phyloP scores from a whole-genome alignment of 2,113 vertebrate species.

The Stigmatopora argus region DNA sequence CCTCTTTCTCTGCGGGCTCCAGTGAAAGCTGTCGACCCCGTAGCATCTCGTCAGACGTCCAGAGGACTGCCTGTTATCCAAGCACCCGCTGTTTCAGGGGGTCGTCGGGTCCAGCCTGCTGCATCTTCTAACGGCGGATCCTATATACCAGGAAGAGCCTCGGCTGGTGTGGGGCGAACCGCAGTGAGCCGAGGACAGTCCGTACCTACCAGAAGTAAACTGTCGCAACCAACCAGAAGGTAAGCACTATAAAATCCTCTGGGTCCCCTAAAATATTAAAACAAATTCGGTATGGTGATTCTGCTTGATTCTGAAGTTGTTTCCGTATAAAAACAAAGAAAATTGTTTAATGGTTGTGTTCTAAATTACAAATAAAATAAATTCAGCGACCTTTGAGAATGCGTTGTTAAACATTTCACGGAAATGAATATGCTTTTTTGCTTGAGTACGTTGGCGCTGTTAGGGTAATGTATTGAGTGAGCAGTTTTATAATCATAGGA shows the following conservation, averaged over 20 bases:
- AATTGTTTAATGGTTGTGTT: not conserved
- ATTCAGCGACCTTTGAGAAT: not conserved
- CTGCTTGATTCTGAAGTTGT: not conserved
- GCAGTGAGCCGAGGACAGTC: constrained; percentile 52
- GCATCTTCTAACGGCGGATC: constrained; percentile 54
- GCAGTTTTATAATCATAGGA: not conserved
- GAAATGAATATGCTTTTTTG: too few species aligned
- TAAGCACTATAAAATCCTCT: constrained; percentile 32
- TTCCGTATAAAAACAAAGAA: not conserved
- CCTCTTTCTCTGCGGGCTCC: constrained; percentile 71
- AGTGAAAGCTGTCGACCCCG: constrained; percentile 70
- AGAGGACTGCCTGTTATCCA: constrained; percentile 69
- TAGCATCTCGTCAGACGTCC: constrained; percentile 66
- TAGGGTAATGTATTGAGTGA: not conserved
- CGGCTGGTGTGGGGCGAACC: constrained; percentile 53
- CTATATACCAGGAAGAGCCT: constrained; percentile 45
- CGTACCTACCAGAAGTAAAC: constrained; percentile 68
- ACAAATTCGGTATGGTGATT: not conserved
- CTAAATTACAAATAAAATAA: not conserved
- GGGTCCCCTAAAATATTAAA: not conserved
- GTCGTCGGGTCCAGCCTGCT: constrained; percentile 67
- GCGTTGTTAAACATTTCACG: not conserved
- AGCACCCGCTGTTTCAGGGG: constrained; percentile 25
- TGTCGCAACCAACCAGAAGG: constrained; percentile 74
- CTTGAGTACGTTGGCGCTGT: too few species aligned